Conservation (phyloP, 2,888 invertebrate genomes). For the Aspidiotus destructor region DNA sequence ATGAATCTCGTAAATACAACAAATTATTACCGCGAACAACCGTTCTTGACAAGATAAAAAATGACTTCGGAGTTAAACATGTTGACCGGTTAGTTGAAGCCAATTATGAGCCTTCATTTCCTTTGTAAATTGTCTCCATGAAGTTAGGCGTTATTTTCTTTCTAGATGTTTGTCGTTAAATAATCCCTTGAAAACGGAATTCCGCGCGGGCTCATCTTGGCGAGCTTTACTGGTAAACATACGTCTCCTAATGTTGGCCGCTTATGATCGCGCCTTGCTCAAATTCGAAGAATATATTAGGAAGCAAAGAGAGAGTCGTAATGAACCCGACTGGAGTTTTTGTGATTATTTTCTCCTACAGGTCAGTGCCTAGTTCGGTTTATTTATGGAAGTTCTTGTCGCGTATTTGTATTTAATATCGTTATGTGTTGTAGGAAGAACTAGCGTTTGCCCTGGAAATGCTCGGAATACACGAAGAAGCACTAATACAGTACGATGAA, state of each 20-base stretch:
- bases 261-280: constrained; percentile 74
- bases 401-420: background rate
- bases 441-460: constrained; percentile 89
- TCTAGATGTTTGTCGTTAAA: constrained; percentile 79
- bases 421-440: constrained; percentile 62
- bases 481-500: constrained; percentile 93
- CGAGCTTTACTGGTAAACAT: constrained; percentile 71
- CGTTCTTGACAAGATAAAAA: constrained; percentile 85
- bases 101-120: constrained; percentile 18
- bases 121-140: background rate
- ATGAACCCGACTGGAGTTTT: constrained; percentile 87
- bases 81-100: constrained; percentile 50
- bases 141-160: constrained; percentile 39
- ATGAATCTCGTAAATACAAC: constrained; percentile 82
- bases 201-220: constrained; percentile 84
- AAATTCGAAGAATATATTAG: constrained; percentile 85
- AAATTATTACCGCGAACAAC: constrained; percentile 85
- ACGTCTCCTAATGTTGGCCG: constrained; percentile 69
- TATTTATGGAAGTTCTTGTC: background rate
- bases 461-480: constrained; percentile 85
- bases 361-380: constrained; percentile 45
- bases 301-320: constrained; percentile 78
- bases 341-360: constrained; percentile 87
- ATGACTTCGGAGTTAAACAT: constrained; percentile 86
- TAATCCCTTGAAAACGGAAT: constrained; percentile 82